Evolutionary conservation across 1,140 invertebrate species (phyloP).

Genomic region (Sitobion miscanthi): DNA sequence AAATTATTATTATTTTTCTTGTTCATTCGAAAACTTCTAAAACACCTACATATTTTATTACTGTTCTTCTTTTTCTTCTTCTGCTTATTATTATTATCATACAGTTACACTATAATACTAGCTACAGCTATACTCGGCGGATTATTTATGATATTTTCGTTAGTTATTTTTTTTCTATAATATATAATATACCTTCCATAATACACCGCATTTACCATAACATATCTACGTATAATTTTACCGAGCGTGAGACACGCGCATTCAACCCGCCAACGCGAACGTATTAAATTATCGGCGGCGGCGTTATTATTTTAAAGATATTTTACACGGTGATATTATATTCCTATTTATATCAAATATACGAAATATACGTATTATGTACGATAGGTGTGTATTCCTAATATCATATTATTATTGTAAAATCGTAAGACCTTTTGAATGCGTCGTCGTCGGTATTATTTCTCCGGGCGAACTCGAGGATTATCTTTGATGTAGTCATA

Average conservation of each 20-base stretch:
- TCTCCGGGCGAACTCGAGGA: background rate
- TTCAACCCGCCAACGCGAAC: background rate
- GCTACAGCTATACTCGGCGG: background rate
- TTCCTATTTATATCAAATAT: too few species aligned
- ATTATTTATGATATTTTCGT: background rate
- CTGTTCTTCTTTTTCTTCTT: too few species aligned
- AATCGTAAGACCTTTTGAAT: constrained; percentile 8
- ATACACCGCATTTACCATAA: too few species aligned
- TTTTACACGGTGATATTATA: background rate
- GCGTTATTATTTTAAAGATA: background rate
- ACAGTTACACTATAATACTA: background rate
- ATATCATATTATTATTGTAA: too few species aligned
- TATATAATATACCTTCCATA: too few species aligned
- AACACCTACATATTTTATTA: too few species aligned
- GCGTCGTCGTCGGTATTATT: background rate
- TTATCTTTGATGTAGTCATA: background rate
- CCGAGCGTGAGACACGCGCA: background rate
- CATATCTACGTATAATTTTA: background rate
- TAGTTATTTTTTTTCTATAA: background rate
- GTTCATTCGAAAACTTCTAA: too few species aligned
- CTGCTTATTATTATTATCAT: background rate
- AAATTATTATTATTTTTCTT: too few species aligned
- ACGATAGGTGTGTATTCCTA: background rate
- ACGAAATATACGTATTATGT: background rate
- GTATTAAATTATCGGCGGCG: background rate